A percentile compares a stretch with the other conserved stretches of the same genome.
These are phyloP conservation scores for Oophaga pumilio DNA, from an alignment of 2,113 vertebrate species.

Conservation along the genomic window DNA sequence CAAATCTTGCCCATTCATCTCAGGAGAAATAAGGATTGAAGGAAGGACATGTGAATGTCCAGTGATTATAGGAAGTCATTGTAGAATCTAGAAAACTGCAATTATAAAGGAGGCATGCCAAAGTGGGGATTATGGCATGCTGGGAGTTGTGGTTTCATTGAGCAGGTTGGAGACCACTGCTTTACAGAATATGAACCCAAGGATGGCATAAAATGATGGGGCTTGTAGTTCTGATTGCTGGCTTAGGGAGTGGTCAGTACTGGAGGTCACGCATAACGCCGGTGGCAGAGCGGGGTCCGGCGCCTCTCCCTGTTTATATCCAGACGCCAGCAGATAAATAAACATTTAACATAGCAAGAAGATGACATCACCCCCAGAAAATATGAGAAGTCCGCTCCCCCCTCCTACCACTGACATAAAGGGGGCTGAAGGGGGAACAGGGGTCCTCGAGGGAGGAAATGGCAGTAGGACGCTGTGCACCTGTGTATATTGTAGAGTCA, in stretches of 20 bases:
- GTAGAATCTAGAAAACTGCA: neutral
- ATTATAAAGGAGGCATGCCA: neutral
- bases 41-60: too few relatives aligned
- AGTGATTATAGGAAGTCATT: too few relatives aligned
- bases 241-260: neutral
- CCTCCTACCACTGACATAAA: conserved; percentile 1
- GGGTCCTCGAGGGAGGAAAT: conserved; percentile 9
- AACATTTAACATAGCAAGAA: conserved; percentile 54
- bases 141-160: neutral
- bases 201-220: neutral
- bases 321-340: conserved; percentile 47
- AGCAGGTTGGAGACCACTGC: neutral
- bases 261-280: conserved; percentile 20
- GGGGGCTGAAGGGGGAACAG: neutral
- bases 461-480: conserved; percentile 22
- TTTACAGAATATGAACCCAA: neutral
- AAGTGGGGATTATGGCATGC: neutral
- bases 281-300: neutral
- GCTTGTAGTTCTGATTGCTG: neutral
- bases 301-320: conserved; percentile 29
- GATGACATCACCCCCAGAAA: conserved; percentile 44
- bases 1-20: too few relatives aligned
- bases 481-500: conserved; percentile 33
- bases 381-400: conserved; percentile 11
- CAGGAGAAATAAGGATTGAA: too few relatives aligned